Base-by-base conservation (phyloP, 30 jellyfish, hydroid and myxozoan species). In the Clytia hemisphaerica region DNA sequence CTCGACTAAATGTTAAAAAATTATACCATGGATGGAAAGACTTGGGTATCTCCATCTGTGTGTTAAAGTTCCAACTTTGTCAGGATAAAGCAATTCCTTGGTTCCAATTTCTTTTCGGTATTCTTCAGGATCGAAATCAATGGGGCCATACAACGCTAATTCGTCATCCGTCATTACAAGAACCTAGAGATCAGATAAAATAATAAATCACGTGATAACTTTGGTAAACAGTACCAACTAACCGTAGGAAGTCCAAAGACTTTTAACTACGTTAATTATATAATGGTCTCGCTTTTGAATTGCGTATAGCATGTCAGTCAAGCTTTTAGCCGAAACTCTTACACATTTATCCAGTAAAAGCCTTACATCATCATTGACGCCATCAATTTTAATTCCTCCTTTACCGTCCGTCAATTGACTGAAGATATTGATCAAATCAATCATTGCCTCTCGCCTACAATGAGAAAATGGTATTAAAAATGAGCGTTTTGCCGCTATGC, bases 11-110 rank as follows among this genome's bases (percentile, higher is more conserved):
- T n/a, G n/a, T n/a, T n/a, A n/a, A n/a, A n/a, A n/a, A n/a, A n/a
- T 40, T 67, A 14, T 26, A 81, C 97, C 97, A 63, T 90, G 99
- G 57, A 90, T 63, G 1, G 99, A 90, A 5, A 90, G 77, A 6
- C 95, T 74, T 24, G 99, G 99, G 67, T 75, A 83, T 71, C 99
- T 72, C 99, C 99, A 90, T 0, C 95, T 79, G 47, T 59, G 80
- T 84, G 67, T 77, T 59, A 90, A 67, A 4, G 94, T 71, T 28
- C 51, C 93, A 49, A 75, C 76, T 1, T 57, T 87, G 29, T 79
- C 92, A 31, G 73, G 80, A 64, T 86, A 94, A 22, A 86, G 62
- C 5, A 90, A 72, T 33, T 78, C 69, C 50, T 51, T 64, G 26
- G 87, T 77, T 21, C 97, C 97, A 35, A 88, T 26, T 40, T 88